Evolutionary conservation across 2,113 vertebrate genomes (phyloP).

Genomic region (Plecturocebus donacophilus): DNA sequence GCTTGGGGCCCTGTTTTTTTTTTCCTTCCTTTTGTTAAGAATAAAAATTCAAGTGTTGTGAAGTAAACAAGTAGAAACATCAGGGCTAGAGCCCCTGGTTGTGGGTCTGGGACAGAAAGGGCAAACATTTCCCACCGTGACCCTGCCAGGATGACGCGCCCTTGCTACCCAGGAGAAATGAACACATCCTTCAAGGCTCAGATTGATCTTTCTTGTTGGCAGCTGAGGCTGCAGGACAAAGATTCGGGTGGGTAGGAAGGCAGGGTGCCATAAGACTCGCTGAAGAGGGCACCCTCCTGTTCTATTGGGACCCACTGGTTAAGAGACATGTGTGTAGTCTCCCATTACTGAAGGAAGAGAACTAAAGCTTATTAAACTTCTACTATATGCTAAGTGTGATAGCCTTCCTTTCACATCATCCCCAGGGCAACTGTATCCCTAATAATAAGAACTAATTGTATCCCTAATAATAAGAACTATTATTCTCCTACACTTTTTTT

Average conservation of each 20-base stretch:
- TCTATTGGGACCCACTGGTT: neutral
- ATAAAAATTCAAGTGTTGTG: slow-evolving; percentile 34
- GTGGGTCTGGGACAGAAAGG: neutral
- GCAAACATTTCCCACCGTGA: neutral
- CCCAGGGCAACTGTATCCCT: neutral
- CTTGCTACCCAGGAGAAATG: neutral
- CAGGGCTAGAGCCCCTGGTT: neutral
- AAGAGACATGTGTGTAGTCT: neutral
- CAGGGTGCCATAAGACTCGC: neutral
- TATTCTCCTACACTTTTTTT: neutral
- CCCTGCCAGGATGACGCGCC: neutral
- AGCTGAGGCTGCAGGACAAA: neutral
- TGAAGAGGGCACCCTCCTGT: neutral
- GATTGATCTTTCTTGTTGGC: neutral
- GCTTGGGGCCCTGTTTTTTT: neutral
- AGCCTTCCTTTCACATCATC: neutral
- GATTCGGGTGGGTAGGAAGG: neutral
- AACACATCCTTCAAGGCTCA: neutral
- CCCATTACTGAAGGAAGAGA: neutral
- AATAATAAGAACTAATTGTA: neutral
- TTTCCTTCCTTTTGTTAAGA: neutral
- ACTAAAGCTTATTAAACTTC: neutral
- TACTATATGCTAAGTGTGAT: neutral
- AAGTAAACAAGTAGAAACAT: neutral
- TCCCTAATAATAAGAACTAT: neutral